phyloP scores from a whole-genome alignment of 1,140 invertebrate genomes.

The Platyscapa corneri region DNA sequence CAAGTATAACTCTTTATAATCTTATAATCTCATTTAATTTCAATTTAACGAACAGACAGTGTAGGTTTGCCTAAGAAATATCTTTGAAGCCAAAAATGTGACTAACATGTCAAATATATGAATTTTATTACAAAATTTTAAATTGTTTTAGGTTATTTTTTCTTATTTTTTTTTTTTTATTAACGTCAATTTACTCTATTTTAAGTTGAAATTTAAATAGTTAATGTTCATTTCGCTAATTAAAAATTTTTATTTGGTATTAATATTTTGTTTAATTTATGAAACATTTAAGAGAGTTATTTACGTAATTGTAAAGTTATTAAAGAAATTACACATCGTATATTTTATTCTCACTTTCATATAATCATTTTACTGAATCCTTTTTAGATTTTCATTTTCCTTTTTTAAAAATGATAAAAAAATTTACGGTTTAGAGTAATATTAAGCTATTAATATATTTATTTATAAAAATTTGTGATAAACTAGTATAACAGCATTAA shows the following conservation, averaged over 20 bases:
- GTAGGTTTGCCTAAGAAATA: conserved; percentile 30
- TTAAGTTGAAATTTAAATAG: conserved; percentile 11
- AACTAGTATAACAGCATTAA: no score
- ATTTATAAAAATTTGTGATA: no score
- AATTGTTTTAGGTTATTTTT: conserved; percentile 7
- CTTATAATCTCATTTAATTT: conserved; percentile 50
- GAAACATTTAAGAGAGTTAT: neutral
- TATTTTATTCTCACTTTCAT: no score
- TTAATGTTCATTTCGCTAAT: neutral
- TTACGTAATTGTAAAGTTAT: neutral
- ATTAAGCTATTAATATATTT: no score
- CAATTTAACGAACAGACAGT: conserved; percentile 40
- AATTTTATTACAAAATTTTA: conserved; percentile 38
- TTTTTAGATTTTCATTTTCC: no score
- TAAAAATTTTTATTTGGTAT: conserved; percentile 8
- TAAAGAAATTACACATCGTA: no score
- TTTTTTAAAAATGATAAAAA: no score
- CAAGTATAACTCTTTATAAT: conserved; percentile 30
- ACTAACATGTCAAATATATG: conserved; percentile 17
- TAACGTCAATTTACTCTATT: neutral
- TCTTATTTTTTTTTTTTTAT: conserved; percentile 37
- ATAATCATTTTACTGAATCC: no score
- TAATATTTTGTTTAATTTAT: neutral
- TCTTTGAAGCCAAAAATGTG: conserved; percentile 3
- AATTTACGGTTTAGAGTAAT: no score